A percentile compares a stretch with the other conserved stretches of the same genome.
Evolutionary conservation across 2,797 vertebrate species (phyloP).

Genomic region (Pristis pectinata): DNA sequence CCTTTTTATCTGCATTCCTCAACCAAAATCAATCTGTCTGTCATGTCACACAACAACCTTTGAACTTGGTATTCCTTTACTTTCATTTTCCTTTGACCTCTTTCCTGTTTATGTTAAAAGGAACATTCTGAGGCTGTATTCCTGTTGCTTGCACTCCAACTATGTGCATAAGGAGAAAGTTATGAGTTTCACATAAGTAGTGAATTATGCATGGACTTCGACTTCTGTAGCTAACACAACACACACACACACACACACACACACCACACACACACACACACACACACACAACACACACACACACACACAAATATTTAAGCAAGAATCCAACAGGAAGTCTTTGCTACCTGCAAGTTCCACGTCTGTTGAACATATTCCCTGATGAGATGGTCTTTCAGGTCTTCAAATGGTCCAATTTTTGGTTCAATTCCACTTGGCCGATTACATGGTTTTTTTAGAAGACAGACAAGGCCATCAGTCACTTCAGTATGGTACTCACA

Average conservation of each 20-base stretch:
- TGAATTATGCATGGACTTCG: background rate
- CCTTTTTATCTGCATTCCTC: background rate
- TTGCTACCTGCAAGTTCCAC: slow-evolving; percentile 81
- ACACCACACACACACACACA: too few relatives aligned
- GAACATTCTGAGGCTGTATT: background rate
- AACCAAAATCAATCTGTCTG: background rate
- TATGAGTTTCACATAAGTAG: background rate
- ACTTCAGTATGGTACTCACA: slow-evolving; percentile 83
- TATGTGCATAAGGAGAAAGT: background rate
- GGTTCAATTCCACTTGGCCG: slow-evolving; percentile 78
- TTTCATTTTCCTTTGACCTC: background rate
- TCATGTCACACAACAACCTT: background rate
- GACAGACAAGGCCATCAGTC: slow-evolving; percentile 76
- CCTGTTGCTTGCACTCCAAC: background rate
- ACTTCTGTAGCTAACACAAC: background rate
- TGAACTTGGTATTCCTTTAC: background rate
- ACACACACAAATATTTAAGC: background rate
- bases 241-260: background rate
- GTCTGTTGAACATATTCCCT: slow-evolving; percentile 84
- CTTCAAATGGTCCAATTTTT: slow-evolving; percentile 87
- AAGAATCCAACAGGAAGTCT: background rate
- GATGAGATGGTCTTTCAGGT: slow-evolving; percentile 89
- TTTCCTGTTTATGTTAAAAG: background rate
- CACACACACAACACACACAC: background rate
- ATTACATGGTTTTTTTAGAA: slow-evolving; percentile 77